These are phyloP conservation scores for Saccostrea glomerata DNA, from an alignment of 1,140 invertebrate genomes.

Conservation along the genomic window DNA sequence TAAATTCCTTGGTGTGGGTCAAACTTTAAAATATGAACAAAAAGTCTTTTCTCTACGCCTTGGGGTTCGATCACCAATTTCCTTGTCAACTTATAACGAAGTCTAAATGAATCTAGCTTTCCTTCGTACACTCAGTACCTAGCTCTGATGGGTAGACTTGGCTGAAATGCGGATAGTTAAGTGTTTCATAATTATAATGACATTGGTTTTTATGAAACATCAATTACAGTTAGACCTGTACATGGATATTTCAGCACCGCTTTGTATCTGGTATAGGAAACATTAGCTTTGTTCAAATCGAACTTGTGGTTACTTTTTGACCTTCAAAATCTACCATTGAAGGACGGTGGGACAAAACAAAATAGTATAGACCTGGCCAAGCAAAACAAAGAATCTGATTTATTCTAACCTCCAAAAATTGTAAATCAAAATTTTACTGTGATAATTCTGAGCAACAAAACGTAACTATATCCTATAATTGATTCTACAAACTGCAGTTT, in stretches of 20 bases:
- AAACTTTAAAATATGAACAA: constrained; percentile 37
- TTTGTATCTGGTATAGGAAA: not conserved
- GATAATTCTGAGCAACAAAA: constrained; percentile 17
- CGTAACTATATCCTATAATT: constrained; percentile 31
- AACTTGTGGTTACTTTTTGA: constrained; percentile 1
- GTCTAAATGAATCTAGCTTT: not conserved
- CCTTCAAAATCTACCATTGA: not conserved
- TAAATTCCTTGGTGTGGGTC: constrained; percentile 23
- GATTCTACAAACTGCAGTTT: constrained; percentile 31
- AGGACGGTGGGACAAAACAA: not conserved
- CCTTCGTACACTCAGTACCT: not conserved
- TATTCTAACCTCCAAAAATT: not conserved
- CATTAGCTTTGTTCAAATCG: not conserved
- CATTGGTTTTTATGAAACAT: not conserved
- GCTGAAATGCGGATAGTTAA: not conserved
- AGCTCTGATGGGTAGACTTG: not conserved
- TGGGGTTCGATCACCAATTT: constrained; percentile 35
- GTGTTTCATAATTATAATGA: constrained; percentile 33
- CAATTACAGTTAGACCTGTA: not conserved
- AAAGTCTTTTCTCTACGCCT: constrained; percentile 10
- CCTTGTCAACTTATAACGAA: constrained; percentile 42
- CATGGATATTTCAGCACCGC: not conserved
- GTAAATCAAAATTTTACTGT: constrained; percentile 23
- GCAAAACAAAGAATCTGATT: not conserved
- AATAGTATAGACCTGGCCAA: not conserved